Base-by-base conservation (phyloP, 2,113 vertebrate genomes). In the Polypterus bichir region DNA sequence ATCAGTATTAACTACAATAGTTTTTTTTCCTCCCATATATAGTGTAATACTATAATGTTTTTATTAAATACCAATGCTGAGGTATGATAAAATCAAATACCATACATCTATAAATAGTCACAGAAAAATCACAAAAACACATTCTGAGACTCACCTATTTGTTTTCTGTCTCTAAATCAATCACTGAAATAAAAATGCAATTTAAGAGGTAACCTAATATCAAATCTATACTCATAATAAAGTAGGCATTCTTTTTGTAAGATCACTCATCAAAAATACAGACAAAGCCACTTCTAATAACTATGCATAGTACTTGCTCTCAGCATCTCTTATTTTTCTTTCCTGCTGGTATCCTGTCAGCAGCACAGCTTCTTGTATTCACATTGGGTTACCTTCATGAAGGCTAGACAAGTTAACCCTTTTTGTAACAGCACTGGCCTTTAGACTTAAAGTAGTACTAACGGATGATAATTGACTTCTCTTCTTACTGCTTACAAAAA, bases 401-500 rank as follows among this genome's bases (percentile, higher is more conserved):
- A 66, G 62, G 46, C 67, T 59, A 54, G 60, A 58, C 3, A 46
- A 67, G 59, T 59, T 47, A 6, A 69, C 48, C 49, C 27, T 49
- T 63, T 5, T 1, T 9, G 61, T 4, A 61, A 62, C 65, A 65
- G 47, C 59, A 27, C 54, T 59, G 68, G 56, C 61, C 67, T 66
- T 57, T 69, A 63, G 4, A 6, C 5, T 9, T 10, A 55, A 5
- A 5, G n/a, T 58, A 66, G 54, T 61, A 59, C 0, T 0, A 62
- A 64, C 60, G 44, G 1, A 9, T 52, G 60, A 47, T 7, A 0
- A 27, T 52, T 63, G 65, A 59, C 58, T 56, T 59, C 57, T 51
- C 59, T 62, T 57, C 49, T 69, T 68, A 44, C 49, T 1, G 49
- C 72, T 68, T 70, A 67, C 65, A 74, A 68, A 65, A 65, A 55